phyloP scores from a whole-genome alignment of 2,797 vertebrate species.

The Anguilla anguilla region DNA sequence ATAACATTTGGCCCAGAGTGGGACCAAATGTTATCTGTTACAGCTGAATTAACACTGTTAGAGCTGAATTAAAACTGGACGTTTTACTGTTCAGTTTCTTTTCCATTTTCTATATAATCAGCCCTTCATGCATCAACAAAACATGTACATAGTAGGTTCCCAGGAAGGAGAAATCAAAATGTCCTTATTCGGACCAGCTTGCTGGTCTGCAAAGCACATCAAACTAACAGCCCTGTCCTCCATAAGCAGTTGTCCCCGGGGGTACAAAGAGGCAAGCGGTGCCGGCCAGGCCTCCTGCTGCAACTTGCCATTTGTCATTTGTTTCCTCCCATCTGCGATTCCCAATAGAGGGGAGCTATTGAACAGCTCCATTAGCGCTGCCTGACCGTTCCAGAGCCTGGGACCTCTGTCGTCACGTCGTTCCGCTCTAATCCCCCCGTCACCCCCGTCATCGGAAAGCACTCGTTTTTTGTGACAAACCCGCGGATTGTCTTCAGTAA shows the following conservation, averaged over 20 bases:
- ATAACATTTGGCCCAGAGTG: too few species aligned
- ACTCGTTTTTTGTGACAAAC: background rate
- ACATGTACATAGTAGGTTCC: background rate
- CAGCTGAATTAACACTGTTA: too few species aligned
- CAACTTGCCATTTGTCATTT: conserved; percentile 10
- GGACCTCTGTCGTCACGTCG: background rate
- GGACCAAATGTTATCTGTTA: too few species aligned
- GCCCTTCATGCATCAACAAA: background rate
- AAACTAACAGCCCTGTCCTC: background rate
- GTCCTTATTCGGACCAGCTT: background rate
- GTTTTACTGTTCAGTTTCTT: too few species aligned
- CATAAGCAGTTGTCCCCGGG: background rate
- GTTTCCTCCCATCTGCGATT: background rate
- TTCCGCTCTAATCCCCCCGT: background rate
- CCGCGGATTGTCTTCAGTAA: background rate
- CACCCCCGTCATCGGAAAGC: background rate
- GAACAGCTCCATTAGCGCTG: conserved; percentile 9
- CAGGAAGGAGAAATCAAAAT: background rate
- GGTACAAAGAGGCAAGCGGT: background rate
- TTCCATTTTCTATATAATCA: background rate
- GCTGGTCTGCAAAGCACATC: background rate
- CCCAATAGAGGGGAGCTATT: background rate
- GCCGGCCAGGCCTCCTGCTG: background rate
- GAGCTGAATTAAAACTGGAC: too few species aligned
- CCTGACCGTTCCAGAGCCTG: background rate